phyloP scores from a whole-genome alignment of 2,888 invertebrate species.

The Limulus polyphemus region DNA sequence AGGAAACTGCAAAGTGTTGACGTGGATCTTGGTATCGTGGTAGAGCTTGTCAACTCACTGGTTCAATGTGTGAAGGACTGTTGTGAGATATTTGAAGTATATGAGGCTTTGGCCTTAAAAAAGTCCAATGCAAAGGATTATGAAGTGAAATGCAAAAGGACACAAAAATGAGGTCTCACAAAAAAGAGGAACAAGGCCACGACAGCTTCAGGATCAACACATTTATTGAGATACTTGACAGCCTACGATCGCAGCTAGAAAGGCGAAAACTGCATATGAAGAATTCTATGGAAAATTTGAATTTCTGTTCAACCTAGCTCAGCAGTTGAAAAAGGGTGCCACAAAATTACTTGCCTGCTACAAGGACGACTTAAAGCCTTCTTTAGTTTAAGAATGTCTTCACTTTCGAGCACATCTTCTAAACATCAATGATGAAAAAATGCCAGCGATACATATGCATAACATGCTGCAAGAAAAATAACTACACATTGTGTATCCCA shows the following conservation, averaged over 20 bases:
- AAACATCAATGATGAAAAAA: background rate
- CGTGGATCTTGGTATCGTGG: background rate
- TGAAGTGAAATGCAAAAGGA: background rate
- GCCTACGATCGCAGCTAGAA: background rate
- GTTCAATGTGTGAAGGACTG: background rate
- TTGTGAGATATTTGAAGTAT: background rate
- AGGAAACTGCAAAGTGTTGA: background rate
- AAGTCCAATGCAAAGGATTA: no score
- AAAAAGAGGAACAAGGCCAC: background rate
- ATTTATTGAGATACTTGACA: background rate
- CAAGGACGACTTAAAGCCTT: background rate
- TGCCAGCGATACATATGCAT: no score
- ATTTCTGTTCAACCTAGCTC: background rate
- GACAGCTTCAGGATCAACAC: background rate
- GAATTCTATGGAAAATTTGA: background rate
- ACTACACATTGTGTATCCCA: background rate
- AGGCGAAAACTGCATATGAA: background rate
- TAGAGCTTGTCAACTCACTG: background rate
- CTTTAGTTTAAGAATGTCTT: background rate
- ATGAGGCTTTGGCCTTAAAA: no score
- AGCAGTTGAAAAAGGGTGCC: background rate
- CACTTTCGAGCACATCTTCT: background rate
- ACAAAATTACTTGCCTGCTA: background rate
- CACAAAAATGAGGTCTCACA: background rate
- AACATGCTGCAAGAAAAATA: no score